A percentile compares a stretch with the other conserved stretches of the same genome.
Conservation (phyloP, 2,888 invertebrate species). For the Dorcus parallelipipedus region DNA sequence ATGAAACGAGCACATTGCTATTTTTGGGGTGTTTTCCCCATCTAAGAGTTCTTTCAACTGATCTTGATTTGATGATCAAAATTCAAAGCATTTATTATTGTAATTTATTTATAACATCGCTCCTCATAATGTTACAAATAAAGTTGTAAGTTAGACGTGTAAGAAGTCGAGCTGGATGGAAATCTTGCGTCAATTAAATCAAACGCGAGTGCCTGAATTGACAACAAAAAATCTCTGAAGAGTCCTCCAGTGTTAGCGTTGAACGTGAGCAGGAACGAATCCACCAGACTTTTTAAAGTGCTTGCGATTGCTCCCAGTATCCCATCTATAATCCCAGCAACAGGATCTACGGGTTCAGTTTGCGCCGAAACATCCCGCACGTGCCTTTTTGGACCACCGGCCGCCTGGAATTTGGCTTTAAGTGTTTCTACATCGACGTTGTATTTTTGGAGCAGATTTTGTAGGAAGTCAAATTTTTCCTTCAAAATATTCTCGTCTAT, state of each 20-base stretch:
- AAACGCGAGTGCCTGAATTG: background rate
- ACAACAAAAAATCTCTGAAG: background rate
- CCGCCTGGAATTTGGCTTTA: background rate
- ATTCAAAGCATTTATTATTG: too few species aligned
- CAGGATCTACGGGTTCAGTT: background rate
- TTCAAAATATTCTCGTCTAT: background rate
- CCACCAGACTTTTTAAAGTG: background rate
- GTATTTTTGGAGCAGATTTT: background rate
- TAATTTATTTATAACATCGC: too few species aligned
- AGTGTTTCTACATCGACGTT: conserved; percentile 1
- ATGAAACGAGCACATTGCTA: too few species aligned
- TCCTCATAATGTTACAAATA: too few species aligned
- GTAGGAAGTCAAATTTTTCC: background rate
- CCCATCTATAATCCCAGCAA: background rate
- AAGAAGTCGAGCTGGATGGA: background rate
- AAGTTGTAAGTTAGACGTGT: background rate
- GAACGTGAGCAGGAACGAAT: background rate
- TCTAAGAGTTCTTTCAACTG: too few species aligned
- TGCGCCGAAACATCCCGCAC: background rate
- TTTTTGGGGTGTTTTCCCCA: too few species aligned
- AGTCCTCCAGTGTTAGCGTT: background rate
- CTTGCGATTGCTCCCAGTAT: background rate
- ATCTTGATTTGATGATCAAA: too few species aligned
- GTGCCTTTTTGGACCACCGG: background rate
- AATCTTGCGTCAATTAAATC: background rate